These are phyloP conservation scores for Eupelmus urozonus DNA, from an alignment of 2,888 invertebrate species.

Conservation along the genomic window DNA sequence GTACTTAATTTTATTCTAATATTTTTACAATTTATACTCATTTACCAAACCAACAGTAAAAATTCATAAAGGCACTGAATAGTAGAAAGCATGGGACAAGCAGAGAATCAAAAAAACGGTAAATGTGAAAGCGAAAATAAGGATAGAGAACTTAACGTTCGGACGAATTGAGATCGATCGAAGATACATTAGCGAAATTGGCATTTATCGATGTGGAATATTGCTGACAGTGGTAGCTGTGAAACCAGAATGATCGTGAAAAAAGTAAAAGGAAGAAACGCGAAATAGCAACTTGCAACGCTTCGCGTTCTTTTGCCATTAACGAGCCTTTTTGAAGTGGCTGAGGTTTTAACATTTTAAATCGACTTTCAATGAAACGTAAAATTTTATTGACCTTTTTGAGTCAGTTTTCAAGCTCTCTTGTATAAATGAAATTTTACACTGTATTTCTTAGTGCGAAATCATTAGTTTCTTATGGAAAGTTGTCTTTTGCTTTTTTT, in stretches of 20 bases:
- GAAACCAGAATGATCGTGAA: conserved; percentile 32
- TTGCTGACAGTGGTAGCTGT: conserved; percentile 52
- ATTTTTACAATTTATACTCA: no score
- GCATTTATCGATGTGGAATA: conserved; percentile 60
- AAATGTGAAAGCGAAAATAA: conserved; percentile 5
- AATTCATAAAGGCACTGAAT: not conserved
- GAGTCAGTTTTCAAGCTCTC: not conserved
- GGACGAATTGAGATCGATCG: conserved; percentile 52
- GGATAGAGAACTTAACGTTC: conserved; percentile 46
- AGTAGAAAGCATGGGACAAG: not conserved
- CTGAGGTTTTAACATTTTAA: conserved; percentile 35
- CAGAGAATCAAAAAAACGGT: conserved; percentile 21
- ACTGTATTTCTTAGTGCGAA: not conserved
- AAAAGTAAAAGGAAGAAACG: conserved; percentile 18
- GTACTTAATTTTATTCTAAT: no score
- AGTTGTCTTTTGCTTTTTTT: not conserved
- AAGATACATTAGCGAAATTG: conserved; percentile 60
- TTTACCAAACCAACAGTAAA: not conserved
- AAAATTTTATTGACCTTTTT: conserved; percentile 22
- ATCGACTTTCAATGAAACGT: conserved; percentile 30
- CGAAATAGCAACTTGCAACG: conserved; percentile 17
- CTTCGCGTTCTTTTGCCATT: conserved; percentile 32
- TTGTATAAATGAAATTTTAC: conserved; percentile 15
- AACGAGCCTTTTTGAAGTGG: conserved; percentile 39
- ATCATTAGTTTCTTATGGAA: conserved; percentile 3